Base-by-base conservation (phyloP, 2,888 invertebrate genomes). In the Gastrophysa polygoni region DNA sequence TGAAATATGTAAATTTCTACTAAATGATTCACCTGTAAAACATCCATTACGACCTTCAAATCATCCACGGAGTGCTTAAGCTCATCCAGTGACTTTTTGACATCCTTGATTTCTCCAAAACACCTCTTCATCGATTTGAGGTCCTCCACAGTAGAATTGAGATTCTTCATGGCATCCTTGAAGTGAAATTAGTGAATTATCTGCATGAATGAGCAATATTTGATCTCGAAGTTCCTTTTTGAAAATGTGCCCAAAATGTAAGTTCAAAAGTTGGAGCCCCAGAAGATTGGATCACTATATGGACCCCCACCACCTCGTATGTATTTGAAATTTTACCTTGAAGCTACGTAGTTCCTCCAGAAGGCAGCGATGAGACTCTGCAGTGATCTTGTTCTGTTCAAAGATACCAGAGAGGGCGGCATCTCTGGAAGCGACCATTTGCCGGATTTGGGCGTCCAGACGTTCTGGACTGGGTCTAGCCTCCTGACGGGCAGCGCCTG, bases 391-490 rank as follows among this genome's bases (percentile, higher is more conserved):
- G 64, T 79, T 81, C 73, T 90, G 88, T 49, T 89, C 88, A 73
- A 88, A 81, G 49, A 91, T 85, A 17, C 86, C 85, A 63, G 83
- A 84, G 50, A 88, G 83, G 14, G 87, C 81, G 2, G 83, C 78
- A 67, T 91, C 89, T 73, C 87, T 87, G 51, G 86, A 85, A 82
- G 86, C 71, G 85, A 81, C 75, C 61, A 88, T 75, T 58, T 88
- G 89, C 61, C 89, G 85, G 16, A 92, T 85, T 80, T 92, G 91
- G 4, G 87, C 88, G 74, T 92, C 92, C 52, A 91, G 83, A 68
- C 89, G 85, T 78, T 86, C 91, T 60, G 83, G 91, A 81, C 86
- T 91, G 68, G 85, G 90, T 62, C 84, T 85, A 70, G 83, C 88
- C 82, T 82, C 88, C 79, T 78, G 83, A 80, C 75, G 82, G 3